Evolutionary conservation across 2,888 invertebrate genomes (phyloP).

Genomic region (Dicyrtoma fusca): DNA sequence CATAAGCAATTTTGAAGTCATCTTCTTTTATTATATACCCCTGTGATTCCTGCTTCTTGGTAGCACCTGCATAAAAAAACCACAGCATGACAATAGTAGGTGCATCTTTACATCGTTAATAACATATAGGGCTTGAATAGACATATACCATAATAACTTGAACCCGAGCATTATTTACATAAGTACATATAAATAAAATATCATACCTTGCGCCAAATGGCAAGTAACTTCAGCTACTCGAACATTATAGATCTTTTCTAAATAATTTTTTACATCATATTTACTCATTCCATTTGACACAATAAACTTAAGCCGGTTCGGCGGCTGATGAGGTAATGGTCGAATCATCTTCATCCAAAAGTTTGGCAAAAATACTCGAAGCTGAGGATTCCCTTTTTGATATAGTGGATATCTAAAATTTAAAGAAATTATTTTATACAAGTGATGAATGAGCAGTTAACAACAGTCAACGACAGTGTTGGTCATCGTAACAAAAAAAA

Average conservation of each 20-base stretch:
- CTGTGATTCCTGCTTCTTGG: conserved; percentile 19
- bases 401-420: conserved; percentile 82
- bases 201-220: conserved; percentile 72
- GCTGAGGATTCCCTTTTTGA: conserved; percentile 90
- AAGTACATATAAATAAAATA: no score
- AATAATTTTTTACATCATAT: conserved; percentile 85
- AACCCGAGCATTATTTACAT: no score
- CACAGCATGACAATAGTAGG: not conserved
- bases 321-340: conserved; percentile 66
- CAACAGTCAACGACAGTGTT: no score
- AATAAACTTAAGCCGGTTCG: conserved; percentile 82
- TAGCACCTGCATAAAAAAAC: not conserved
- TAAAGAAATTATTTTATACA: no score
- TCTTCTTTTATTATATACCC: conserved; percentile 75
- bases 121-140: not conserved
- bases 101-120: not conserved
- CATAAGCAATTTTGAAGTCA: conserved; percentile 78
- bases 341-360: conserved; percentile 95
- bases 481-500: no score
- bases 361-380: conserved; percentile 89
- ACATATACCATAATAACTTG: conserved; percentile 1
- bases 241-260: conserved; percentile 92
- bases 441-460: no score
- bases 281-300: conserved; percentile 94
- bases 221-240: conserved; percentile 78